Conservation (phyloP, 2,797 vertebrate genomes). For the Silurus aristotelis region DNA sequence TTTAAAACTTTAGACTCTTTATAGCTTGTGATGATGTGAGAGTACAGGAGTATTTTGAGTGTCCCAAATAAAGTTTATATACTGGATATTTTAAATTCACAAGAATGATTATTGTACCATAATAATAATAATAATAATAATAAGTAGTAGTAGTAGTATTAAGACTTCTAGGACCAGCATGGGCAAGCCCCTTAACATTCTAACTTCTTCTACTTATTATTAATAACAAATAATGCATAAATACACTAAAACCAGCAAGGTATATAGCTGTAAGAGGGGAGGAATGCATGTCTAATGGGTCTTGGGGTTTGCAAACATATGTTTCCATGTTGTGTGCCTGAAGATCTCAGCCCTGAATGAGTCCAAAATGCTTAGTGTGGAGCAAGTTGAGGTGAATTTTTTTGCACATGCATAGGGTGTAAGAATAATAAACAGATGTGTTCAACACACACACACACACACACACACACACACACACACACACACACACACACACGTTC, state of each 20-base stretch:
- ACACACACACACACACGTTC: slow-evolving; percentile 19
- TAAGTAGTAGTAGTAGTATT: not conserved
- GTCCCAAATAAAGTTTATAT: not conserved
- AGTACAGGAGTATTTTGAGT: not conserved
- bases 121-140: not conserved
- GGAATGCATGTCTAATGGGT: not conserved
- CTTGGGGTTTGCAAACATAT: not conserved
- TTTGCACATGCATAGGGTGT: slow-evolving; percentile 9
- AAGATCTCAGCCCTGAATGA: not conserved
- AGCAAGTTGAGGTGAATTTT: not conserved
- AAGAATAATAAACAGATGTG: slow-evolving; percentile 42
- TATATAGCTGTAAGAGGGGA: not conserved
- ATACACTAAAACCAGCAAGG: not conserved
- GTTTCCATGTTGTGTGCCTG: slow-evolving; percentile 13
- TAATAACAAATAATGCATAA: not conserved
- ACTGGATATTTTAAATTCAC: not conserved
- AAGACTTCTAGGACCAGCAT: not conserved
- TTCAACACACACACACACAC: not conserved
- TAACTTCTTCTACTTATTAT: not conserved
- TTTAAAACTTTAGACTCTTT: not conserved
- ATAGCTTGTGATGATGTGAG: not conserved
- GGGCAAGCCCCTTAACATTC: not conserved
- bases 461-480: not conserved
- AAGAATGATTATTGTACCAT: not conserved
- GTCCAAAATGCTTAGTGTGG: not conserved